Evolutionary conservation across 2,888 invertebrate species (phyloP).

Genomic region (Formica aserva): DNA sequence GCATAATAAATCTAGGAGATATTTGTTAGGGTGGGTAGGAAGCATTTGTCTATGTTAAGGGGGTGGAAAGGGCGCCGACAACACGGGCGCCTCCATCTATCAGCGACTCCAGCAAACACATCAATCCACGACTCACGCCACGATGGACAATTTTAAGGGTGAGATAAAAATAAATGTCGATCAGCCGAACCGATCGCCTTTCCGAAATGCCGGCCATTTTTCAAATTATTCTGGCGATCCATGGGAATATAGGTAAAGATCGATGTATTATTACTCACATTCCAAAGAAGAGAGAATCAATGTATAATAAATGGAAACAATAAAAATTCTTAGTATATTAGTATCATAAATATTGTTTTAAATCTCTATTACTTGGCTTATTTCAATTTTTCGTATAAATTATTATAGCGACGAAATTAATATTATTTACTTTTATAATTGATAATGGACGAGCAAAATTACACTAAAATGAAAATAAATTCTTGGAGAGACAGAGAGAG

Average conservation of each 20-base stretch:
- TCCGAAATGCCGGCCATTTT: slow-evolving; percentile 42
- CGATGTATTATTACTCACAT: not conserved
- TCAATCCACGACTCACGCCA: slow-evolving; percentile 82
- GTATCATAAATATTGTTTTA: not conserved
- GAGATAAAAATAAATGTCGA: slow-evolving; percentile 76
- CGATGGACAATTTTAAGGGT: slow-evolving; percentile 80
- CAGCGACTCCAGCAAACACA: slow-evolving; percentile 82
- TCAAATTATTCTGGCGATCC: slow-evolving; percentile 28
- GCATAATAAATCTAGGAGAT: slow-evolving; percentile 84
- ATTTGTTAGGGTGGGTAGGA: slow-evolving; percentile 80
- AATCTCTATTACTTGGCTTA: not conserved
- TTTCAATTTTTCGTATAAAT: not conserved
- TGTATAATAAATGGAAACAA: not conserved
- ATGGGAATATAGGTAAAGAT: slow-evolving; percentile 21
- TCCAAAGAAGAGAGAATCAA: not conserved
- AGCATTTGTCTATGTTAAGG: slow-evolving; percentile 83
- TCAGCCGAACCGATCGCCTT: slow-evolving; percentile 51
- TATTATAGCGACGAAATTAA: not conserved
- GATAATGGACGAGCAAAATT: not conserved
- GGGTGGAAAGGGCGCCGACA: slow-evolving; percentile 80
- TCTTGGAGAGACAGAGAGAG: not conserved
- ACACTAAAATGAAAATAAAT: not conserved
- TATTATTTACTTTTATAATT: not conserved
- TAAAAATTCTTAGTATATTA: not conserved
- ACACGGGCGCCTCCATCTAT: slow-evolving; percentile 82